Evolutionary conservation across 2,113 vertebrate genomes (phyloP).

Genomic region (Pangasianodon gigas): DNA sequence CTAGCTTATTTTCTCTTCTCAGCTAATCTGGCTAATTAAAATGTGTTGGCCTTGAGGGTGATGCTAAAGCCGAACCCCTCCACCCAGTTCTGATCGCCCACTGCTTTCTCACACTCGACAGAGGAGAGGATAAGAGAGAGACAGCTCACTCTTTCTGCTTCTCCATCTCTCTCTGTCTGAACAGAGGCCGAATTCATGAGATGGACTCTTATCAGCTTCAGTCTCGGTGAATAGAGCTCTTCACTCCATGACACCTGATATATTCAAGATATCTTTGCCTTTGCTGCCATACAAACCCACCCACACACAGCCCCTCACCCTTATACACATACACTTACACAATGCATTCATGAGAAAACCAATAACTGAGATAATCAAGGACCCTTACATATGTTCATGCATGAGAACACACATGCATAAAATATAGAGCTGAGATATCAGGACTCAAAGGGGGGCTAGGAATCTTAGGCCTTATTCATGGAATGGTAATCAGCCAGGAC

Average conservation of each 20-base stretch:
- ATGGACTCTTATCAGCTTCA: constrained; percentile 71
- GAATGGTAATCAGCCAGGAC: neutral
- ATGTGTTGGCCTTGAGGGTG: constrained; percentile 64
- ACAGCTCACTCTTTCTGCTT: neutral
- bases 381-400: neutral
- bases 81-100: constrained; percentile 53
- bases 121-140: constrained; percentile 28
- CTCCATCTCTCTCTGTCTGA: constrained; percentile 36
- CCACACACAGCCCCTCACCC: constrained; percentile 27
- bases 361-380: constrained; percentile 18
- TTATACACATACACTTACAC: constrained; percentile 8
- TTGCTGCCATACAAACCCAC: constrained; percentile 23
- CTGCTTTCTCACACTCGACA: constrained; percentile 72
- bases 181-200: constrained; percentile 75
- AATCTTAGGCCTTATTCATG: neutral
- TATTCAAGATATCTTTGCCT: constrained; percentile 64
- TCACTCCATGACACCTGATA: constrained; percentile 70
- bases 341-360: constrained; percentile 14
- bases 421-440: constrained; percentile 10
- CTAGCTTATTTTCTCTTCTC: constrained; percentile 21
- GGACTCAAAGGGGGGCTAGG: neutral
- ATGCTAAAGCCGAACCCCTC: constrained; percentile 39
- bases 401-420: neutral
- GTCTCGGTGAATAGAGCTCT: constrained; percentile 72
- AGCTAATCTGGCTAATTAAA: constrained; percentile 75